Conservation (phyloP, 2,113 vertebrate genomes). For the Enhydra lutris region DNA sequence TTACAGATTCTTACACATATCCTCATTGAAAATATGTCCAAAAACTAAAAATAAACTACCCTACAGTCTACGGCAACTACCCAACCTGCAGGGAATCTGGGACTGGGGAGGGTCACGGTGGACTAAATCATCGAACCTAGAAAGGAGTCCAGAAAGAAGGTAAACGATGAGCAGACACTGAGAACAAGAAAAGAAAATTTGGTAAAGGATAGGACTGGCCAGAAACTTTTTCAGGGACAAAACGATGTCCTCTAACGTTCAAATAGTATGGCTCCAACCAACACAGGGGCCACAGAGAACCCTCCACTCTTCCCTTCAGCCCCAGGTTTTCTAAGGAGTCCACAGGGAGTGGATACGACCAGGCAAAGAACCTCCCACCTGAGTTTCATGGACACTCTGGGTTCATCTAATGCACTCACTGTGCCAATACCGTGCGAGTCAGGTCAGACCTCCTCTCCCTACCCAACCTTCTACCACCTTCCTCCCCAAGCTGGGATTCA, state of each 20-base stretch:
- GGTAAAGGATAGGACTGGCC: not conserved
- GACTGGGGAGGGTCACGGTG: not conserved
- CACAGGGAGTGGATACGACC: not conserved
- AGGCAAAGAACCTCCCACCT: not conserved
- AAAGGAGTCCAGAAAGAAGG: not conserved
- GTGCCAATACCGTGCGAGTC: not conserved
- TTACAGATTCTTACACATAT: not conserved
- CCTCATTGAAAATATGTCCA: not conserved
- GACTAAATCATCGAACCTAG: not conserved
- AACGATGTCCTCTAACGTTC: not conserved
- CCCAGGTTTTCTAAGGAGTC: not conserved
- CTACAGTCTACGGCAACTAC: not conserved
- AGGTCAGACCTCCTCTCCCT: not conserved
- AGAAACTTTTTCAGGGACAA: not conserved
- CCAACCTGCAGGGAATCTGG: not conserved
- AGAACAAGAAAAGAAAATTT: not conserved
- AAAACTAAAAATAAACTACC: not conserved
- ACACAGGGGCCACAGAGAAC: not conserved
- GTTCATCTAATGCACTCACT: not conserved
- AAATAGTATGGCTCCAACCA: not conserved
- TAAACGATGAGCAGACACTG: not conserved
- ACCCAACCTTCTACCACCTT: not conserved
- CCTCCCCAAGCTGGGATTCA: not conserved
- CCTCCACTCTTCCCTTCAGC: not conserved
- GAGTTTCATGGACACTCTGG: not conserved